Evolutionary conservation across 2,797 vertebrate genomes (phyloP), one percentile per base, ranked within the genome.

Genomic region (Notolabrus celidotus): DNA sequence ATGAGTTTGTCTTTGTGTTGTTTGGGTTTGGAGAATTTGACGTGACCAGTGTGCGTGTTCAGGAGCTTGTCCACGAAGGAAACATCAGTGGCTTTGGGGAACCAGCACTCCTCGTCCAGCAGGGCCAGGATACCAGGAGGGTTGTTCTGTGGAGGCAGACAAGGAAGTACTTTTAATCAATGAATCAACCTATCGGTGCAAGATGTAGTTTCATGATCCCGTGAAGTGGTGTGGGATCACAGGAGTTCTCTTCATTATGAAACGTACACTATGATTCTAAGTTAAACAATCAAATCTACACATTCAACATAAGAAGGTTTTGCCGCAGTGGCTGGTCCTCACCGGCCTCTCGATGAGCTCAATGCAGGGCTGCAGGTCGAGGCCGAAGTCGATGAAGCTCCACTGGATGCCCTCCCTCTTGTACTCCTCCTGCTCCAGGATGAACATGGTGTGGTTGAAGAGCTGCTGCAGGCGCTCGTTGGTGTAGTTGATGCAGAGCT

Each of bases 71-170:
- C 97, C 79, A 99, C 97, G 1, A 99, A 98, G 34, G 97, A 96
- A 0, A 94, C 85, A 45, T 99, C 97, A 0, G 97, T 98, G 76
- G 97, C 97, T 91, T 99, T 99, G 45, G 97, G 97, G 90, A 98
- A 99, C 97, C 97, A 99, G 74, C 97, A 99, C 80, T 99, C 97
- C 85, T 99, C 97, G 23, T 99, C 97, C 89, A 99, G 91, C 81
- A 99, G 93, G 51, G 97, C 96, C 93, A 99, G 84, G 76, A 99
- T 96, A 29, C 97, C 97, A 0, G 97, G 97, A 10, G 97, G 97
- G 85, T 98, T 97, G 77, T 96, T 98, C 97, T 99, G 88, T 15
- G 90, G 76, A 36, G 0, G 45, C 23, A n/a, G 1, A 0, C 6
- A 27, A 6, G 3, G 10, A 67, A 12, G 31, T 16, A 17, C 9